Percentiles rank a stretch among this genome's conserved stretches.
Evolutionary conservation across 2,888 invertebrate genomes (phyloP).

Genomic region (Polydrusus tereticollis): DNA sequence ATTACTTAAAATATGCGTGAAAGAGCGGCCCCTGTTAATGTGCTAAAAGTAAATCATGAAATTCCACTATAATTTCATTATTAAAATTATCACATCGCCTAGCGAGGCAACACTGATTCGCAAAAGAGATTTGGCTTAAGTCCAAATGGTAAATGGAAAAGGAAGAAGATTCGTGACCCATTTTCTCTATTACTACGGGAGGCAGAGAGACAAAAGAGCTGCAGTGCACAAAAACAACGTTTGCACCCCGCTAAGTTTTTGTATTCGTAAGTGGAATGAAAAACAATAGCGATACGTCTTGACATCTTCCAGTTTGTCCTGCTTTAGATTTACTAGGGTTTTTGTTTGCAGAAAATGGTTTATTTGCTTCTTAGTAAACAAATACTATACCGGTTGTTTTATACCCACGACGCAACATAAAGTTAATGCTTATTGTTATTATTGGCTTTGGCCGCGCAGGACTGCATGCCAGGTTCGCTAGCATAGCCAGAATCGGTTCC

Average conservation of each 20-base stretch:
- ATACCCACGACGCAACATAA: too few species aligned
- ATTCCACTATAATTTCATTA: constrained; percentile 1
- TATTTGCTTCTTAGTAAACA: too few species aligned
- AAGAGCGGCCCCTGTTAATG: too few species aligned
- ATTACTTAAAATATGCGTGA: too few species aligned
- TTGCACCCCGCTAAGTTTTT: constrained; percentile 24
- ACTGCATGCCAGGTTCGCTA: too few species aligned
- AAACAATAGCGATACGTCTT: constrained; percentile 19
- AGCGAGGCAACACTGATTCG: constrained; percentile 22
- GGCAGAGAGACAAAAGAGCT: constrained; percentile 29
- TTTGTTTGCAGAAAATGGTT: too few species aligned
- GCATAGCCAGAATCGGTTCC: too few species aligned
- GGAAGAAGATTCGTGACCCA: constrained; percentile 31
- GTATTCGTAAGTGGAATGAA: constrained; percentile 25
- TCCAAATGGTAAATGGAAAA: constrained; percentile 33
- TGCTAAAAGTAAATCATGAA: not conserved
- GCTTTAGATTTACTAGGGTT: not conserved
- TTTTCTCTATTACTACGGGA: constrained; percentile 27
- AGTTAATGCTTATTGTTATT: too few species aligned
- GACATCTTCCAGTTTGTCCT: not conserved
- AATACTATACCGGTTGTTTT: too few species aligned
- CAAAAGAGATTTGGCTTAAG: constrained; percentile 29
- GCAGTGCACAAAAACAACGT: constrained; percentile 31
- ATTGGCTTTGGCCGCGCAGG: too few species aligned
- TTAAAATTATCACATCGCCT: constrained; percentile 15